phyloP scores from a whole-genome alignment of 2,113 vertebrate species.

The Zosterops lateralis region DNA sequence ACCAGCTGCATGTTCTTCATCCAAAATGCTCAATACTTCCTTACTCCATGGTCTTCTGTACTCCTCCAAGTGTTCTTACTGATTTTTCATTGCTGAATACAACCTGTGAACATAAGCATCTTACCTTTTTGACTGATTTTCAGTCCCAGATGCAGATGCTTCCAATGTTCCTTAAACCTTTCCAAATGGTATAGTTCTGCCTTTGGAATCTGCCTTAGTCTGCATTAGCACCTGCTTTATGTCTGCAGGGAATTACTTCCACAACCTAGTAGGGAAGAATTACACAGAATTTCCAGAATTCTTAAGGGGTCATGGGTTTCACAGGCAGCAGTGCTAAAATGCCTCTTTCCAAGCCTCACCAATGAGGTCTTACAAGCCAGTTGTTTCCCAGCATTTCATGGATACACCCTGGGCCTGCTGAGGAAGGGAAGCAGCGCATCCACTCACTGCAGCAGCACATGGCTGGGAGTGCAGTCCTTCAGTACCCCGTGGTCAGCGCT shows the following conservation, averaged over 20 bases:
- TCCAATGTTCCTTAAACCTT: not conserved
- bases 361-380: not conserved
- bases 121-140: not conserved
- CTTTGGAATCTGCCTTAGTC: not conserved
- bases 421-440: fast-evolving
- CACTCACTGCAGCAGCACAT: fast-evolving
- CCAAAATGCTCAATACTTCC: not conserved
- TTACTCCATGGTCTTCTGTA: not conserved
- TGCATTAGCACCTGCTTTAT: not conserved
- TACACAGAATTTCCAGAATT: not conserved
- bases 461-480: not conserved
- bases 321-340: not conserved
- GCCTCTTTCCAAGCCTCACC: not conserved
- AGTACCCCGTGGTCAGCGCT: fast-evolving
- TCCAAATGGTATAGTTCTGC: fast-evolving
- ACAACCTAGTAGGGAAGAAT: not conserved
- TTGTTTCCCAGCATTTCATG: not conserved
- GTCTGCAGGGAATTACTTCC: not conserved
- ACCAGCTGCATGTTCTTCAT: not conserved
- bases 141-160: not conserved
- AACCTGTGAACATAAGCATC: fast-evolving
- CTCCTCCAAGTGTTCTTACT: not conserved
- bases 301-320: not conserved
- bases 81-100: not conserved
- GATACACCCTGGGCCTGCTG: too few relatives aligned